Conservation (phyloP, 2,888 invertebrate genomes). For the Peribatodes rhomboidaria region DNA sequence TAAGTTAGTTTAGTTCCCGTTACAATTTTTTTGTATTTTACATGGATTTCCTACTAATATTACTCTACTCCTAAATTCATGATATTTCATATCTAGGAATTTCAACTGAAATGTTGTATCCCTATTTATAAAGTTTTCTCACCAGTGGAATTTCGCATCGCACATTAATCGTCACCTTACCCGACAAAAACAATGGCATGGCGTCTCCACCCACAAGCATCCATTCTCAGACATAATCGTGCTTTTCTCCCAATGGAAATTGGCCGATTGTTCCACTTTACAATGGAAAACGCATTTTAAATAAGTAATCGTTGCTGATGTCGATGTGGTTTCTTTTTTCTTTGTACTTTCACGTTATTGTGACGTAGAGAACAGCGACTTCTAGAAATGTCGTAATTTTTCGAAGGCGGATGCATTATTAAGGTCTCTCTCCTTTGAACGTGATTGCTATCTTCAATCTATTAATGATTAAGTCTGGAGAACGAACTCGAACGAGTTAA, state of each 20-base stretch:
- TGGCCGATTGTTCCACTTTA: conserved; percentile 57
- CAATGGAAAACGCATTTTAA: conserved; percentile 54
- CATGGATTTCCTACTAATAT: too few relatives aligned
- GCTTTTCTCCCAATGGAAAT: conserved; percentile 47
- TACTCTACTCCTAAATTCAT: too few relatives aligned
- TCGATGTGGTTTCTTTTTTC: conserved; percentile 44
- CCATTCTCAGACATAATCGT: conserved; percentile 19
- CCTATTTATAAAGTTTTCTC: too few relatives aligned
- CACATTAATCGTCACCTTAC: too few relatives aligned
- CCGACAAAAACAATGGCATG: conserved; percentile 30
- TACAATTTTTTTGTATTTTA: too few relatives aligned
- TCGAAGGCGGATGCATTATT: not conserved
- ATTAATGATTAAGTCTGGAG: too few relatives aligned
- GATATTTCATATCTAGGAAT: too few relatives aligned
- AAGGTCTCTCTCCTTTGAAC: not conserved
- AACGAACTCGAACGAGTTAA: too few relatives aligned
- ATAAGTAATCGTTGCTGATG: conserved; percentile 42
- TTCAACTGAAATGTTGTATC: too few relatives aligned
- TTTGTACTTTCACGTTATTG: conserved; percentile 42
- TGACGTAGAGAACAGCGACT: conserved; percentile 12
- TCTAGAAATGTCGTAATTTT: conserved; percentile 15
- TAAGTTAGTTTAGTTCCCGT: too few relatives aligned
- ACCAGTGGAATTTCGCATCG: not conserved
- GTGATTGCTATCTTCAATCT: too few relatives aligned
- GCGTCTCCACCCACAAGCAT: conserved; percentile 10